Conservation (phyloP, 2,113 vertebrate genomes). For the Chionomys nivalis region DNA sequence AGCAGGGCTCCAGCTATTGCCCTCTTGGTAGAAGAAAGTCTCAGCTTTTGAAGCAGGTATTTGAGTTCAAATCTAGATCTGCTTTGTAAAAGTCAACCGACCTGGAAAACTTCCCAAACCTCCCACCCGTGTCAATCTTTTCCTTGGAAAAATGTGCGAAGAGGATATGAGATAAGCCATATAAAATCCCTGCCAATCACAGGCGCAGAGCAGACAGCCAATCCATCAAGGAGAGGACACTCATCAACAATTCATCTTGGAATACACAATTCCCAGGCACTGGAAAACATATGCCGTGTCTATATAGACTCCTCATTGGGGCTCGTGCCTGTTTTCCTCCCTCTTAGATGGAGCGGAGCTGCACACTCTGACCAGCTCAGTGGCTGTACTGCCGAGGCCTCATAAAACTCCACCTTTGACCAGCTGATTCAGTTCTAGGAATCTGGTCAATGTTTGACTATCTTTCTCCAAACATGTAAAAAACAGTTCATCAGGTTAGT, state of each 20-base stretch:
- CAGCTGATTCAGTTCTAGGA: conserved; percentile 71
- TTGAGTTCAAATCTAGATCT: neutral
- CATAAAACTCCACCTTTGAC: conserved; percentile 71
- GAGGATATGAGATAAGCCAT: neutral
- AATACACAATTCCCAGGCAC: conserved; percentile 2
- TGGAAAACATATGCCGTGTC: neutral
- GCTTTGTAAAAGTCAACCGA: neutral
- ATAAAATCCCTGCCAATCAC: neutral
- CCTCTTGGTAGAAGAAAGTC: neutral
- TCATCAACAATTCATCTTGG: neutral
- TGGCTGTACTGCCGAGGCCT: neutral
- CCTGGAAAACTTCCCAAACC: neutral
- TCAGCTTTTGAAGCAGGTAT: neutral
- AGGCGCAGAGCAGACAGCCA: neutral
- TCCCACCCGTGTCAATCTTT: conserved; percentile 13
- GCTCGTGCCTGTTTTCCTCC: neutral
- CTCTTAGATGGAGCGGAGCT: neutral
- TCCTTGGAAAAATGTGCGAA: neutral
- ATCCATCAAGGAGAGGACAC: neutral
- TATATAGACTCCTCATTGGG: neutral
- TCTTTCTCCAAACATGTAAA: conserved; percentile 72
- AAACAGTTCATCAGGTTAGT: conserved; percentile 78
- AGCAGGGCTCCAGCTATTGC: neutral
- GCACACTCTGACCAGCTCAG: neutral
- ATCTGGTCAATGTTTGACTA: conserved; percentile 74